Conservation (phyloP, 2,113 vertebrate genomes). For the Archilochus colubris region DNA sequence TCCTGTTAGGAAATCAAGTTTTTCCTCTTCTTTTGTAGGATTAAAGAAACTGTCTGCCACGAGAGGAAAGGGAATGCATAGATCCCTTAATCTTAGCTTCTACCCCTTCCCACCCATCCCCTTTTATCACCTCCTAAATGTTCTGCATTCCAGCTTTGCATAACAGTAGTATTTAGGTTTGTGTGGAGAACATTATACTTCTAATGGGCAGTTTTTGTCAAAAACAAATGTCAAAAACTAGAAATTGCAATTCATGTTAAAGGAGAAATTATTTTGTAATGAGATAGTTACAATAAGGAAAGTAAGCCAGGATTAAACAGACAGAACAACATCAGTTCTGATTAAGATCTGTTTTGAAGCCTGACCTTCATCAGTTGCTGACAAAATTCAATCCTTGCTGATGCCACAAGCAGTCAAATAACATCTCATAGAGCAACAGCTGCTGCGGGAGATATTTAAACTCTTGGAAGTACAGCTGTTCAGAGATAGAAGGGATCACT, state of each 20-base stretch:
- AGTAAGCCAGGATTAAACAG: not conserved
- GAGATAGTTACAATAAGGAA: not conserved
- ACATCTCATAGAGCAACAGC: slow-evolving; percentile 30
- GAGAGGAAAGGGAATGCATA: not conserved
- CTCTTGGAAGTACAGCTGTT: slow-evolving; percentile 20
- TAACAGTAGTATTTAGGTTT: not conserved
- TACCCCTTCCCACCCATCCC: accelerated
- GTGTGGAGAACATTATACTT: not conserved
- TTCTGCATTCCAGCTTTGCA: not conserved
- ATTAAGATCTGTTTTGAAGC: slow-evolving; percentile 6
- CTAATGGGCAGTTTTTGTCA: not conserved
- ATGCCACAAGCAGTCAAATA: slow-evolving; percentile 20
- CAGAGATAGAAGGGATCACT: not conserved
- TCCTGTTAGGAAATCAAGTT: not conserved
- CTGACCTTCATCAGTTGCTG: not conserved
- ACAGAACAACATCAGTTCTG: not conserved
- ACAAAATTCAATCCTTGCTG: slow-evolving; percentile 25
- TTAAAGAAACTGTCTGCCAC: not conserved
- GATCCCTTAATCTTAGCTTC: not conserved
- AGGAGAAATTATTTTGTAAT: not conserved
- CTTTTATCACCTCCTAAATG: not conserved
- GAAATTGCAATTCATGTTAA: not conserved
- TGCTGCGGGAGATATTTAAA: not conserved
- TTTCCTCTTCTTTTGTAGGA: not conserved
- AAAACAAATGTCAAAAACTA: not conserved